These are phyloP conservation scores for Thripadectes ignobilis DNA, from an alignment of 2,797 vertebrate species.

Conservation along the genomic window DNA sequence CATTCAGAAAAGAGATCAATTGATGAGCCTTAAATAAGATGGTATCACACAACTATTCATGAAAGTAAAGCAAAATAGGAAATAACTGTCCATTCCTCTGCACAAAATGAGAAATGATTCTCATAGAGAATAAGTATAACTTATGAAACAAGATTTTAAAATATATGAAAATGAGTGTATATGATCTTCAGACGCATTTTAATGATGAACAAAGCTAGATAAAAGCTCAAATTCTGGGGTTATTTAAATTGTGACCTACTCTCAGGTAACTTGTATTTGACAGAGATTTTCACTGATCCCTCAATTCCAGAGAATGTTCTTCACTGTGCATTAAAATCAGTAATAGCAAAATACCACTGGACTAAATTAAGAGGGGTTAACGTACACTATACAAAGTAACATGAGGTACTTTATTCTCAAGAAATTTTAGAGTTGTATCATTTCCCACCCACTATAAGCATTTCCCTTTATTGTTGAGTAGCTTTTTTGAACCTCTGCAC, in stretches of 20 bases:
- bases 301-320: neutral
- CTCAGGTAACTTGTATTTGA: neutral
- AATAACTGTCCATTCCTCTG: neutral
- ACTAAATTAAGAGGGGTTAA: neutral
- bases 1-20: neutral
- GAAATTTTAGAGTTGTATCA: neutral
- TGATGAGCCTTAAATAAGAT: neutral
- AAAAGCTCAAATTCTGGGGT: neutral
- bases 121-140: neutral
- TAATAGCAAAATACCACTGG: neutral
- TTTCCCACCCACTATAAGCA: neutral
- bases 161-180: neutral
- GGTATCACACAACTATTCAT: neutral
- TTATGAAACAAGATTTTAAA: neutral
- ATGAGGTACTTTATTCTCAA: neutral
- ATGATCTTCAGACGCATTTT: neutral
- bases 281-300: neutral
- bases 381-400: neutral
- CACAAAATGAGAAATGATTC: neutral
- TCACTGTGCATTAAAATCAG: neutral
- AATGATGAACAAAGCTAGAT: neutral
- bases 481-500: neutral
- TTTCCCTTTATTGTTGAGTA: fast-evolving
- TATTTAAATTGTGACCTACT: neutral
- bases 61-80: neutral